Conservation (phyloP, 2,888 invertebrate genomes). For the Trissolcus japonicus region DNA sequence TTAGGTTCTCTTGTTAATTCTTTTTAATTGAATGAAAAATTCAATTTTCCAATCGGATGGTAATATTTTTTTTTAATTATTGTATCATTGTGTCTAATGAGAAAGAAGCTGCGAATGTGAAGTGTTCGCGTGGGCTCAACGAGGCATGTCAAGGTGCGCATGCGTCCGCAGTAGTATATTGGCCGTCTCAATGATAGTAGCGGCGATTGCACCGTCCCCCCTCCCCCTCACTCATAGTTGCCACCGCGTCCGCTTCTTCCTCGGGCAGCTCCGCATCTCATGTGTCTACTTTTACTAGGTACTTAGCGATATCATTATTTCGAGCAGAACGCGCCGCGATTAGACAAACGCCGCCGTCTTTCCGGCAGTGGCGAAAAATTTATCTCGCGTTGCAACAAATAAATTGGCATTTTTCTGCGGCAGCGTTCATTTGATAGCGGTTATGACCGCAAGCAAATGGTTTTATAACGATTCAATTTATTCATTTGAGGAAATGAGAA, state of each 20-base stretch:
- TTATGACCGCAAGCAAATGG: conserved; percentile 31
- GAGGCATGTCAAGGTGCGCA: conserved; percentile 66
- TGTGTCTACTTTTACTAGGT: conserved; percentile 55
- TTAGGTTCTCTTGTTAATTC: too few relatives aligned
- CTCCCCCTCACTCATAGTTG: conserved; percentile 32
- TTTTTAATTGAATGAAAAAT: too few relatives aligned
- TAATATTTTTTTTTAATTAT: too few relatives aligned
- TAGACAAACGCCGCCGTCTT: conserved; percentile 56
- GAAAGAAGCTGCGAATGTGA: conserved; percentile 67
- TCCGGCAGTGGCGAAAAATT: conserved; percentile 39
- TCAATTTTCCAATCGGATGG: too few relatives aligned
- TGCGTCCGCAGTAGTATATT: conserved; percentile 58
- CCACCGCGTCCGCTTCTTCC: conserved; percentile 47
- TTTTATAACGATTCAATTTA: conserved; percentile 41
- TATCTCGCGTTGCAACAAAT: conserved; percentile 42
- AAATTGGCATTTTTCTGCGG: conserved; percentile 36
- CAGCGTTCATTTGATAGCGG: conserved; percentile 24
- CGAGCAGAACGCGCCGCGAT: conserved; percentile 54
- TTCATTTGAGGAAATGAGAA: conserved; percentile 31
- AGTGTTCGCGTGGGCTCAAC: conserved; percentile 68
- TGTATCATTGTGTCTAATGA: conserved; percentile 55
- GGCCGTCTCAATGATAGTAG: conserved; percentile 52
- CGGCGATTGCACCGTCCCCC: conserved; percentile 49
- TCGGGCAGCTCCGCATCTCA: conserved; percentile 45
- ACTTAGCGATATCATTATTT: conserved; percentile 62